Evolutionary conservation across 2,888 invertebrate genomes (phyloP), one percentile per base, ranked within the genome.

Genomic region (Acleris emargana): DNA sequence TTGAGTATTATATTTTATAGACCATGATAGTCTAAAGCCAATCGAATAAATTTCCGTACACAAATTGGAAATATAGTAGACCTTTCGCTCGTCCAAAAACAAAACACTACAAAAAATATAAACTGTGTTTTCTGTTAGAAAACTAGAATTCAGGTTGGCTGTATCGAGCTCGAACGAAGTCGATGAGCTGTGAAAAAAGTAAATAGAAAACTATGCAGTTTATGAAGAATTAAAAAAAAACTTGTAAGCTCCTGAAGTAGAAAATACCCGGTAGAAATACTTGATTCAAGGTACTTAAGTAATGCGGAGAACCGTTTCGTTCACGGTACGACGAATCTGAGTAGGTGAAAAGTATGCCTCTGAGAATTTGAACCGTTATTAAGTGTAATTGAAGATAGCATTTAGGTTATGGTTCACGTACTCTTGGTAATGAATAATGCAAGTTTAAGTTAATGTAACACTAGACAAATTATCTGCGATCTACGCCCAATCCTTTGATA

Each of bases 171-270:
- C n/a, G 22, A 51, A 47, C 43, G 58, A 11, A 58, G 58, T 51
- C 51, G 58, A 63, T 63, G 62, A 63, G 57, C 57, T 51, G 45
- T 52, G 22, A 51, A 52, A 32, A 63, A 57, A 20, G 58, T 52
- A 58, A 63, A 57, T 58, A 63, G 22, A 32, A 38, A 57, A 63
- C 28, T 51, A 20, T 20, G 32, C 45, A 54, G 20, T 52, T 28
- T 45, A 58, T 62, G 38, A 7, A 28, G 50, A 28, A n/a, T 13
- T 17, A 32, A 20, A 16, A 42, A 49, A 49, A 32, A 32, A 2
- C 7, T 18, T n/a, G 17, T 49, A 16, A 49, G 45, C 45, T 22
- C 45, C 13, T 43, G 17, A 43, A 55, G 5, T 43, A 25, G 7
- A 17, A 43, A 55, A 13, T 49, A 20, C 9, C 17, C 3, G 20